These are phyloP conservation scores for Papilio demoleus DNA, from an alignment of 2,888 invertebrate species.

Conservation along the genomic window DNA sequence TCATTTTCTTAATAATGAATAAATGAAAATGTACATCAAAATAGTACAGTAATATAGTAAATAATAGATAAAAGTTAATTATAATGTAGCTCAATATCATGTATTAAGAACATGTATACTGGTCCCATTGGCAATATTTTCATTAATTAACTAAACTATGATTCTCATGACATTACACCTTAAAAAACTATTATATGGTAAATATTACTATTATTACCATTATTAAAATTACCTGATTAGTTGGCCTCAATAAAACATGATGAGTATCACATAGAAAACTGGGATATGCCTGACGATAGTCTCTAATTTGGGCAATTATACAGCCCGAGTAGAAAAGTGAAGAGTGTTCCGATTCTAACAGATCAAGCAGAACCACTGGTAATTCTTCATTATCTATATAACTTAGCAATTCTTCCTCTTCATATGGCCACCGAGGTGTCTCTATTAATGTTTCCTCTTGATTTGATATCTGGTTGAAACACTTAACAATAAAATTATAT, in stretches of 20 bases:
- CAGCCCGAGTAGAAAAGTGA: slow-evolving; percentile 96
- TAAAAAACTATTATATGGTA: too few species aligned
- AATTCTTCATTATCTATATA: slow-evolving; percentile 96
- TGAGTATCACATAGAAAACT: slow-evolving; percentile 91
- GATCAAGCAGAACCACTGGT: slow-evolving; percentile 92
- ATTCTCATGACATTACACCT: too few species aligned
- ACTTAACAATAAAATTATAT: slow-evolving; percentile 43
- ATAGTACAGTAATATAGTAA: too few species aligned
- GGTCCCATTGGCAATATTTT: too few species aligned
- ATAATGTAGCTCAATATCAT: neutral
- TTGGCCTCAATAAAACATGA: slow-evolving; percentile 94
- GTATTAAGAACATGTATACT: too few species aligned
- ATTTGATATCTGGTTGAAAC: slow-evolving; percentile 54
- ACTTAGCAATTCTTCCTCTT: slow-evolving; percentile 93
- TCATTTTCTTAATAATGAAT: too few species aligned
- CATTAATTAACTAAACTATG: too few species aligned
- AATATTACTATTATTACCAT: neutral
- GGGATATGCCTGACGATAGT: slow-evolving; percentile 92
- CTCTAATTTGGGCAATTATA: slow-evolving; percentile 95
- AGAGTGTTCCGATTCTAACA: slow-evolving; percentile 92
- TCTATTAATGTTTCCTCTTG: slow-evolving; percentile 88
- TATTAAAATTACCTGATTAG: slow-evolving; percentile 87
- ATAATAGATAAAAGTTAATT: too few species aligned
- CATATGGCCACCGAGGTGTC: slow-evolving; percentile 93
- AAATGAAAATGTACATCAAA: too few species aligned